phyloP scores from a whole-genome alignment of 2,113 vertebrate species.

The Daphoenositta chrysoptera region DNA sequence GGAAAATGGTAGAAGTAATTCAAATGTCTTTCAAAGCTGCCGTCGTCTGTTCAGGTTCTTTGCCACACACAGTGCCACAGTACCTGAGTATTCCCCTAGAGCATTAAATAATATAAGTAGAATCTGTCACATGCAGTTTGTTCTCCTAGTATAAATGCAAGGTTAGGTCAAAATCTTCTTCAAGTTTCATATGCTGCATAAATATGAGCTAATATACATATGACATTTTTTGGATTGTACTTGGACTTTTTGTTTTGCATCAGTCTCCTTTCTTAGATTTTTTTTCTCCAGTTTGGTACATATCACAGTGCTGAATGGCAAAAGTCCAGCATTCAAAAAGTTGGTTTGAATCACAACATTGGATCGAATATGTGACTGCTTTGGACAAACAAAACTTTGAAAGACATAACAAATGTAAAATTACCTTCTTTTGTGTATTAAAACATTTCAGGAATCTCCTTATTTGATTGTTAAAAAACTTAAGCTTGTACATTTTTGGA shows the following conservation, averaged over 20 bases:
- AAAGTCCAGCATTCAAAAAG: neutral
- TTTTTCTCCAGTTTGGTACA: neutral
- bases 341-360: neutral
- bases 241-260: neutral
- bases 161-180: conserved; percentile 32
- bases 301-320: neutral
- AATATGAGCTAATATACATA: neutral
- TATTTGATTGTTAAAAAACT: neutral
- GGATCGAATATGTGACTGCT: neutral
- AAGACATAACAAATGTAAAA: neutral
- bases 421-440: neutral
- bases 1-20: neutral
- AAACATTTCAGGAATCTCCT: neutral
- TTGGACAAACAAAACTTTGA: neutral
- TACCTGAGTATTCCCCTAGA: neutral
- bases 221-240: neutral
- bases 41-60: neutral
- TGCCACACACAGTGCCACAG: neutral
- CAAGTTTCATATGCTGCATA: neutral
- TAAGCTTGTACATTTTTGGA: neutral
- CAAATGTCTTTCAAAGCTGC: neutral
- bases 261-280: neutral
- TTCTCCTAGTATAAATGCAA: neutral
- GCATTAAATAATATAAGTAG: neutral
- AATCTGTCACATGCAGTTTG: conserved; percentile 43